Base-by-base conservation (phyloP, 2,888 invertebrate genomes). In the Odiellus spinosus region DNA sequence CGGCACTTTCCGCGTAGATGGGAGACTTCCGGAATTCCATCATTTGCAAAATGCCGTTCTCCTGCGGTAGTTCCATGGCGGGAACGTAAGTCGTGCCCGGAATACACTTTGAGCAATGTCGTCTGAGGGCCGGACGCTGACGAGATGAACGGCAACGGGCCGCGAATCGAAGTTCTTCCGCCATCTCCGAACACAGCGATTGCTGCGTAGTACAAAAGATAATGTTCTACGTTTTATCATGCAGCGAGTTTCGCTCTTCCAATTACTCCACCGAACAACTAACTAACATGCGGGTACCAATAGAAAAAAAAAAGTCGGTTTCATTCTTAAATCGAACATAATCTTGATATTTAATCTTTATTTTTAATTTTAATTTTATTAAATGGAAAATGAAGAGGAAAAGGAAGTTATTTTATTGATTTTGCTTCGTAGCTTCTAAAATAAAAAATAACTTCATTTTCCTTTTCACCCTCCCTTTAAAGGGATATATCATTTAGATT, bases 171-270 rank as follows among this genome's bases (percentile, higher is more conserved):
- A 93, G 68, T 69, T 93, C 91, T 70, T 90, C 80, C 1, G 76
- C 85, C 85, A 93, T 88, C 70, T 93, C 91, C 38, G 87, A 82
- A 67, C 91, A 93, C 44, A 93, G 69, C 1, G 88, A 86, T 72
- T 88, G 84, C 64, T 77, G 66, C 55, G 54, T 32, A 57, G 44
- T 50, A 54, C 32, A 63, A 59, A 17, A 34, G 21, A 42, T 14
- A 38, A 15, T 15, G 12, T 36, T 36, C 38, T 36, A 17, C 26
- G 26, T 26, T 36, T 36, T 36, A 36, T 36, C 14, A 36, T 36
- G 38, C 14, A 15, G 38, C 15, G 12, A 36, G 5, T 15, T 8
- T 36, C 6, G 12, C 17, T 36, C 17, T 5, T 36, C 17, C 10
- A 5, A 12, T 36, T 36, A 17, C 2, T 4, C 26, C n/a, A n/a